Base-by-base conservation (phyloP, 2,888 invertebrate genomes). In the Lepeophtheirus nordmannii region DNA sequence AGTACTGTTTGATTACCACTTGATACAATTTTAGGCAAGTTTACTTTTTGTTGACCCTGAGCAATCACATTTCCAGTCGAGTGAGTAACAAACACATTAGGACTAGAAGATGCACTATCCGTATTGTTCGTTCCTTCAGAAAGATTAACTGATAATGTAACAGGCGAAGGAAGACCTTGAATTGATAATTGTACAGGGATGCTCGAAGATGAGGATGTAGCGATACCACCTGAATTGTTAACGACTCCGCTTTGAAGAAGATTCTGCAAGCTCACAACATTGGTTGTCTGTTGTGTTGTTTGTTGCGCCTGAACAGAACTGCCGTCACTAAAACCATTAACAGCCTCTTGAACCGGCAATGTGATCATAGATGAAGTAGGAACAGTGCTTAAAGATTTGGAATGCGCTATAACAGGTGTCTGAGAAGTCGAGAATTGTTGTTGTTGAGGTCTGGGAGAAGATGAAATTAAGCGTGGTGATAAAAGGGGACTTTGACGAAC, bases 181-280 rank as follows among this genome's bases (percentile, higher is more conserved):
- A 65, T 65, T 58, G 39, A 40, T 10, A 65, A 39, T 40, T 65
- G 65, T 11, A 65, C 65, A 20, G 64, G 64, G 17, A 65, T 65
- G 40, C 20, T 41, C 17, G 53, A 46, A 22, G 17, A 22, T 40
- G 41, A 46, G 62, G 62, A 39, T 17, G 40, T 40, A n/a, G 40
- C 10, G 12, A 10, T 11, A 10, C 11, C 10, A 20, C 11, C 22
- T 1, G 17, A 20, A 62, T 62, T 46, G 17, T 46, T 46, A 17
- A n/a, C 17, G 8, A 14, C 17, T 17, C 40, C 62, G 9, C 62
- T 62, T 17, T 40, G 46, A 12, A 62, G 46, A 11, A 62, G 17
- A 8, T 46, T 62, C 46, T 62, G 62, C 22, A 62, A 23, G 62
- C 62, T 62, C 17, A 62, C 46, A 22, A 62, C 30, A 23, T 62